Evolutionary conservation across 1,140 invertebrate genomes (phyloP).

Genomic region (Dermatophagoides farinae): DNA sequence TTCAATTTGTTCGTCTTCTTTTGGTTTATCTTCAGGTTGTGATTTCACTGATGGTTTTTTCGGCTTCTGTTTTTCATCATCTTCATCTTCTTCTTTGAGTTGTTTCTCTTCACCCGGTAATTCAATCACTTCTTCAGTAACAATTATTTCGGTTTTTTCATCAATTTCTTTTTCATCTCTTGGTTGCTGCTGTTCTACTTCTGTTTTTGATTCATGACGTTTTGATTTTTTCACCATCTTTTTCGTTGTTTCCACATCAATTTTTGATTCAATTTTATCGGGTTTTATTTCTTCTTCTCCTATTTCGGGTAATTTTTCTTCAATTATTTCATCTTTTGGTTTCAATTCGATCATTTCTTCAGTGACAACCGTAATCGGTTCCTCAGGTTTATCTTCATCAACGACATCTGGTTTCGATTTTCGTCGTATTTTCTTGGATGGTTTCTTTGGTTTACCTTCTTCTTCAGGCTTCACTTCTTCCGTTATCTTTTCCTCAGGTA

Average conservation of each 20-base stretch:
- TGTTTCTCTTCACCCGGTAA: slow-evolving; percentile 16
- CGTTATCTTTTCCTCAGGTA: not conserved
- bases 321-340: no score
- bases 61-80: not conserved
- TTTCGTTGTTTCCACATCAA: slow-evolving; percentile 22
- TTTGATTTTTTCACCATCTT: not conserved
- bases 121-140: slow-evolving; percentile 21
- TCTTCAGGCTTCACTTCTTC: no score
- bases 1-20: no score
- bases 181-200: not conserved
- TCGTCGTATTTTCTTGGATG: not conserved
- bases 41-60: not conserved
- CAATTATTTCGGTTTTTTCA: slow-evolving; percentile 14
- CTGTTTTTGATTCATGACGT: not conserved
- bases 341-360: no score
- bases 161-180: not conserved
- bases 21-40: not conserved
- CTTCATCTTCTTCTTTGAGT: slow-evolving; percentile 17
- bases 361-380: no score
- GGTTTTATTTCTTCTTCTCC: no score
- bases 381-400: no score
- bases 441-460: not conserved
- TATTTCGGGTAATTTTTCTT: no score
- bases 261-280: slow-evolving; percentile 21
- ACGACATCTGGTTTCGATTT: not conserved